These are phyloP conservation scores for Tribolium madens DNA, from an alignment of 1,140 invertebrate genomes.

Conservation along the genomic window DNA sequence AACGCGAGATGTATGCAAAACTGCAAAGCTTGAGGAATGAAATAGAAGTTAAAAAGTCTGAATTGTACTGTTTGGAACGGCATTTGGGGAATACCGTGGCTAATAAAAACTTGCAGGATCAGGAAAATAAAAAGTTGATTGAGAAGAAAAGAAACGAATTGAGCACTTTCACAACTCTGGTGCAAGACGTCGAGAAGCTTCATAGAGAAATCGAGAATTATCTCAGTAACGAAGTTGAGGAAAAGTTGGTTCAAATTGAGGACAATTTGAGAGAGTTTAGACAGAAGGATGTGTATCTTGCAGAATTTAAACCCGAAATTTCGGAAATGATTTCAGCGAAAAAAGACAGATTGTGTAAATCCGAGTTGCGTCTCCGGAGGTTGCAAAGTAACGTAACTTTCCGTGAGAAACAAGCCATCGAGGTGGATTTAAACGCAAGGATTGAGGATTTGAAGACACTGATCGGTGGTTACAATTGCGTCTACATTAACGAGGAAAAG, in stretches of 20 bases:
- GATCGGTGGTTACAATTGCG: constrained; percentile 63
- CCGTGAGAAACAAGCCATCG: constrained; percentile 59
- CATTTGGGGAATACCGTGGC: constrained; percentile 41
- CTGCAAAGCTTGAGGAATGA: constrained; percentile 1
- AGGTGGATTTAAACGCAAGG: constrained; percentile 63
- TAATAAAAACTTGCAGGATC: background rate
- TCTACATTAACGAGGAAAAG: constrained; percentile 65
- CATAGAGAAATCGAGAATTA: constrained; percentile 54
- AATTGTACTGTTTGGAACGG: constrained; percentile 11
- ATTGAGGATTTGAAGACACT: constrained; percentile 66
- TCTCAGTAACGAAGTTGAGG: constrained; percentile 40
- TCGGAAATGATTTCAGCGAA: constrained; percentile 49
- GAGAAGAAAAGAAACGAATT: constrained; percentile 59
- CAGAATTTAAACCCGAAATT: constrained; percentile 47
- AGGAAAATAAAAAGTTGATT: constrained; percentile 59
- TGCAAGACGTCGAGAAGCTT: constrained; percentile 57
- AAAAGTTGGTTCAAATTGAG: constrained; percentile 44
- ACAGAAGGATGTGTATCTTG: constrained; percentile 43
- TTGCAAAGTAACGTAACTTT: constrained; percentile 58
- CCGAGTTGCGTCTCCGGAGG: constrained; percentile 50
- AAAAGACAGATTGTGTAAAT: constrained; percentile 55
- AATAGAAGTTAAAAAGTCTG: background rate
- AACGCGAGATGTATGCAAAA: constrained; percentile 39
- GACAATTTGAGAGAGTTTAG: constrained; percentile 47
- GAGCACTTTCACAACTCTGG: constrained; percentile 61